These are phyloP conservation scores for Cryptomyrus ogoouensis DNA, from an alignment of 2,113 vertebrate species.

Conservation along the genomic window DNA sequence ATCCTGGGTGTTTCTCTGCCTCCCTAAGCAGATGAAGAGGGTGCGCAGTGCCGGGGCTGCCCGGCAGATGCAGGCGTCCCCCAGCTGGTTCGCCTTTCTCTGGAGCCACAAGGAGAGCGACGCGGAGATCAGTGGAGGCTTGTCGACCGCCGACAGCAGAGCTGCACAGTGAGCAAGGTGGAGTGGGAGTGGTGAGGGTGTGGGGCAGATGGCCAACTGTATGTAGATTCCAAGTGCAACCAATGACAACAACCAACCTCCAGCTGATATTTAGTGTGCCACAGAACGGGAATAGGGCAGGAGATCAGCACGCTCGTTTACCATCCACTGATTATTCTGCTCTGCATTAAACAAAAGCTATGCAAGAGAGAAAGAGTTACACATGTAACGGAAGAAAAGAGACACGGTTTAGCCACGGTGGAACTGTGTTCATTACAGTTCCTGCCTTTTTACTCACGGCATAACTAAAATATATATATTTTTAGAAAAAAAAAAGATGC, in stretches of 20 bases:
- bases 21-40: slow-evolving; percentile 46
- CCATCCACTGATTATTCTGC: background rate
- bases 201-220: background rate
- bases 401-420: background rate
- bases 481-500: slow-evolving; percentile 5
- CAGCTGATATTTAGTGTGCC: background rate
- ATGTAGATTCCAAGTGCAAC: background rate
- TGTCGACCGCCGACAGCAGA: slow-evolving; percentile 39
- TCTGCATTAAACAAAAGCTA: slow-evolving; percentile 20
- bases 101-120: slow-evolving; percentile 65
- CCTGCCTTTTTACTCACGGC: slow-evolving; percentile 14
- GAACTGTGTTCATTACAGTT: background rate
- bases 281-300: background rate
- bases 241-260: background rate
- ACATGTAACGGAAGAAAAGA: background rate
- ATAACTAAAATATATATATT: slow-evolving; percentile 9
- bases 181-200: background rate
- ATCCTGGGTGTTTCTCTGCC: background rate
- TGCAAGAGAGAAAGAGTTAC: slow-evolving; percentile 14
- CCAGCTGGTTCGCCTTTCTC: slow-evolving; percentile 65
- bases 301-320: background rate
- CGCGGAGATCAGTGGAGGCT: slow-evolving; percentile 46
- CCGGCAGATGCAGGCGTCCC: slow-evolving; percentile 53
- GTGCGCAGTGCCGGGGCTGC: slow-evolving; percentile 42
- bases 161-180: slow-evolving; percentile 43